Evolutionary conservation across 1,140 invertebrate species (phyloP).

Genomic region (Potamilus streckersoni): DNA sequence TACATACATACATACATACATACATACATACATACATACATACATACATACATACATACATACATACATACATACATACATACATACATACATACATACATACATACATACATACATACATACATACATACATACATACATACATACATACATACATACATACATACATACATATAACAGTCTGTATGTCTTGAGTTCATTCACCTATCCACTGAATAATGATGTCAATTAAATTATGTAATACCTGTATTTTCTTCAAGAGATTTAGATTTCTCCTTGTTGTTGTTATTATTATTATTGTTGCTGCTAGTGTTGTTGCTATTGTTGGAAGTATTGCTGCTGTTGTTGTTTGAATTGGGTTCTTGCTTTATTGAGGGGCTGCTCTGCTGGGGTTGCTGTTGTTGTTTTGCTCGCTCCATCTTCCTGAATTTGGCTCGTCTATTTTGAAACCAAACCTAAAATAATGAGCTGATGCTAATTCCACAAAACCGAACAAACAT

Average conservation of each 20-base stretch:
- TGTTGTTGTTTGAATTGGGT: slow-evolving; percentile 12
- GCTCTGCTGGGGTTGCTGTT: slow-evolving; percentile 23
- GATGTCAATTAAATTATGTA: neutral
- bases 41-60: no score
- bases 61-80: no score
- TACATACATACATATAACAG: neutral
- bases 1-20: no score
- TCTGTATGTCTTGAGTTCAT: neutral
- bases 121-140: no score
- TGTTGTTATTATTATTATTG: slow-evolving; percentile 7
- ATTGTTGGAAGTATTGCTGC: slow-evolving; percentile 16
- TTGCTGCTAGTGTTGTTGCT: slow-evolving; percentile 23
- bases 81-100: no score
- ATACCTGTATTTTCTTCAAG: slow-evolving; percentile 25
- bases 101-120: no score
- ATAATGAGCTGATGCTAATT: slow-evolving; percentile 12
- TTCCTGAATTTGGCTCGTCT: slow-evolving; percentile 86
- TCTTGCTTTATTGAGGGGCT: slow-evolving; percentile 28
- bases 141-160: no score
- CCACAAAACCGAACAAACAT: neutral
- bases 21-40: no score
- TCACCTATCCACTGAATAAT: neutral
- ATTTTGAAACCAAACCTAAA: slow-evolving; percentile 99
- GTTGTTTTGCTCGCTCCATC: slow-evolving; percentile 34
- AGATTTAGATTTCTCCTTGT: slow-evolving; percentile 23